Evolutionary conservation across 2,113 vertebrate species (phyloP), one percentile per base, ranked within the genome.

Genomic region (Polypterus senegalus): DNA sequence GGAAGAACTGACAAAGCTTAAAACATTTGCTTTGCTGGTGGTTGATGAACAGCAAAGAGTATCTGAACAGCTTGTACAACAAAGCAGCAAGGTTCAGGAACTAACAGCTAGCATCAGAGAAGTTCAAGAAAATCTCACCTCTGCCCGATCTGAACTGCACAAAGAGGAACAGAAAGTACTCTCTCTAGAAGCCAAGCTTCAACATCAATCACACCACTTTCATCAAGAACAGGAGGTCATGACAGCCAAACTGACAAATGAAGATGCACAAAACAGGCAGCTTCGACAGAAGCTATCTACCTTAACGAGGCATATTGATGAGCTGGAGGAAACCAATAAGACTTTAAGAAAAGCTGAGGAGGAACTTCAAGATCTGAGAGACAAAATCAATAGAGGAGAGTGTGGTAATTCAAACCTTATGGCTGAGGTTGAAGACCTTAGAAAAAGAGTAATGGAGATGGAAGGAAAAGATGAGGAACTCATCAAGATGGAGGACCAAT

Each of bases 401-500:
- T 91, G 85, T 62, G 95, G 91, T 44, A 94, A 92, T 44, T 77
- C 87, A 7, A 79, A 77, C 0, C 85, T 98, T 61, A 84, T 90
- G 84, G 82, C 80, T 0, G 95, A 99, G 79, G 88, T 97, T 2
- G 93, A 99, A 66, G 90, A 93, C 68, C 76, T 99, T 63, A 77
- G 92, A 48, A 97, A 94, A 71, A 83, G 91, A 61, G 82, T 98
- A 4, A 82, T 97, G 57, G 95, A 96, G 66, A 97, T 99, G 92
- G 95, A 97, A 77, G 95, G 92, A 46, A 99, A 99, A 77, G 96
- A 97, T 5, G 93, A 97, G 67, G 95, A 98, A 71, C 75, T 98
- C 62, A 88, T 91, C 69, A 86, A 91, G 71, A 93, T 97, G 91
- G 95, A 97, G 76, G 90, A 94, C 60, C 92, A 94, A 70, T 98